phyloP scores from a whole-genome alignment of 2,113 vertebrate species.

The Hippopotamus amphibius region DNA sequence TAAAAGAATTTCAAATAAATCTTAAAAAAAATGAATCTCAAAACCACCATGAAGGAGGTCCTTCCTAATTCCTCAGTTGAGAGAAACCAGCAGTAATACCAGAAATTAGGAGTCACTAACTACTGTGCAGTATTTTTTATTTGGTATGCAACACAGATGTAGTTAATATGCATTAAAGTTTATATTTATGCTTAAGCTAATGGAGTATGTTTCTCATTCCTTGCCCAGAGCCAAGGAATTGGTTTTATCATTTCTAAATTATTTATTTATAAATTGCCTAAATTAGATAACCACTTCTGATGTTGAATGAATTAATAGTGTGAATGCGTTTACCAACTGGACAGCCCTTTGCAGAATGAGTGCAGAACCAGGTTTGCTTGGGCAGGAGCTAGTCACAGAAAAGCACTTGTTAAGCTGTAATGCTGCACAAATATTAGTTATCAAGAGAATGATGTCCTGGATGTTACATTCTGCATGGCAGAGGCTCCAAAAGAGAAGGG shows the following conservation, averaged over 20 bases:
- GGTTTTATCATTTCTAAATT: background rate
- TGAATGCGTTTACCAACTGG: background rate
- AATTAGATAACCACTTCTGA: background rate
- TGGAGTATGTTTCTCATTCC: background rate
- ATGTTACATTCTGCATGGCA: background rate
- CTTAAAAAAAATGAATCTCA: background rate
- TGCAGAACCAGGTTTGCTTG: background rate
- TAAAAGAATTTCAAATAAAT: too few species aligned
- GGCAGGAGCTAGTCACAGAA: background rate
- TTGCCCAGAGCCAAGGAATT: background rate
- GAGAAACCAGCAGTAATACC: background rate
- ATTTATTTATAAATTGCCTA: background rate
- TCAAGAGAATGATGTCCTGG: background rate
- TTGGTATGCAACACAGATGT: background rate
- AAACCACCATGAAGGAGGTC: background rate
- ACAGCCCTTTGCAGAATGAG: background rate
- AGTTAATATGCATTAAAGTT: background rate
- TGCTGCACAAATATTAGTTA: background rate
- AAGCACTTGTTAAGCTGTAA: background rate
- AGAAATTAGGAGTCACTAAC: background rate
- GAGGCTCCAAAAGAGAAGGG: background rate
- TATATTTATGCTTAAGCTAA: background rate
- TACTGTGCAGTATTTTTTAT: background rate
- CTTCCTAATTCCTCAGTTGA: background rate
- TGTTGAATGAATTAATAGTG: background rate